Evolutionary conservation across 2,797 vertebrate genomes (phyloP).

Genomic region (Sparidentex hasta): DNA sequence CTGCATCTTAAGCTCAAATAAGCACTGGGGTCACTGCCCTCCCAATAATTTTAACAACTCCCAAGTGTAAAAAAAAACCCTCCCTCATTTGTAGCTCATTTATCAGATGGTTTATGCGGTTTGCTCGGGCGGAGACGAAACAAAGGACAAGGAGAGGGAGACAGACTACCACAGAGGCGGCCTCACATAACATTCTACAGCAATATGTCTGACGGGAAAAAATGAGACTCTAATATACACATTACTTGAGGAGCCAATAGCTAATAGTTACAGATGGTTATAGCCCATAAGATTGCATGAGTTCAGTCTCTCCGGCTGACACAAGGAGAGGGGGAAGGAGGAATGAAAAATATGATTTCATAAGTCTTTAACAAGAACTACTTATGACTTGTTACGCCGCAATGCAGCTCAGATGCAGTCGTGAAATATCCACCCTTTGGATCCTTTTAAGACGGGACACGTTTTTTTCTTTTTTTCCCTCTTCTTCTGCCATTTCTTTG

Average conservation of each 20-base stretch:
- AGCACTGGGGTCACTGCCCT: constrained; percentile 72
- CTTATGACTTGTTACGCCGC: constrained; percentile 72
- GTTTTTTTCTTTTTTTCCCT: constrained; percentile 28
- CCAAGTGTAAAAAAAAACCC: constrained; percentile 61
- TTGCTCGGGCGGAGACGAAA: constrained; percentile 44
- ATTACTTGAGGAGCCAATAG: constrained; percentile 64
- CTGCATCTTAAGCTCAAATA: constrained; percentile 77
- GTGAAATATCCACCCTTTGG: constrained; percentile 68
- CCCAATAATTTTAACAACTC: constrained; percentile 71
- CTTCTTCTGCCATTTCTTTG: constrained; percentile 63
- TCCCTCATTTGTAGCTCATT: constrained; percentile 68
- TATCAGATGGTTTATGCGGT: constrained; percentile 60
- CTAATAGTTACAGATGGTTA: constrained; percentile 70
- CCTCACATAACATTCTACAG: constrained; percentile 41
- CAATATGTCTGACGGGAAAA: constrained; percentile 40
- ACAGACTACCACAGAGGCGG: constrained; percentile 22
- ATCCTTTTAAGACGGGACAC: constrained; percentile 59
- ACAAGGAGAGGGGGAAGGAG: constrained; percentile 36
- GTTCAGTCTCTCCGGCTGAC: constrained; percentile 47
- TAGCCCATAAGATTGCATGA: constrained; percentile 56
- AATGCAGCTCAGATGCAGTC: constrained; percentile 74
- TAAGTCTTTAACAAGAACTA: constrained; percentile 69
- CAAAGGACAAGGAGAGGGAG: constrained; percentile 11
- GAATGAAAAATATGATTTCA: constrained; percentile 65
- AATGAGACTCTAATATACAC: constrained; percentile 49